Evolutionary conservation across 2,797 vertebrate species (phyloP), one percentile per base, ranked within the genome.

Genomic region (Rhinophrynus dorsalis): DNA sequence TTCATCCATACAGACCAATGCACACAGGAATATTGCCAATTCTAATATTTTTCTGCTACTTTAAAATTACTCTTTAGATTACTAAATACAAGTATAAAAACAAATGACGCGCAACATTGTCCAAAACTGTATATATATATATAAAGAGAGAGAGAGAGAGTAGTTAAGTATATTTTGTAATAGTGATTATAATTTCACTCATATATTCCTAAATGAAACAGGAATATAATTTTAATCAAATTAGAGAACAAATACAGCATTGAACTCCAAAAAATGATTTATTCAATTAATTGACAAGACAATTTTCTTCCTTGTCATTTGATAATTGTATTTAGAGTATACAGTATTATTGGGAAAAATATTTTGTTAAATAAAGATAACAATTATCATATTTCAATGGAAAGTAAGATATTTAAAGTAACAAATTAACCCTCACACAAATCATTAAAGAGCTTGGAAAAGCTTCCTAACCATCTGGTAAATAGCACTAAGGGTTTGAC

Each of bases 381-480:
- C 48, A 69, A 32, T 52, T 70, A 45, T 47, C 38, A 52, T 42
- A 52, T 60, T 15, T 51, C 37, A 37, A 44, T 60, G 21, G 47
- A 61, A 69, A 29, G 48, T 61, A 50, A 69, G 45, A 69, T 35
- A 21, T 61, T 69, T 61, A 20, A 61, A 60, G 47, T 27, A 52
- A 69, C 47, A 60, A 52, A 50, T 15, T 33, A 69, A 52, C 24
- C 48, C n/a, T n/a, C 44, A 54, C 48, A 70, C 58, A 55, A 70
- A 70, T 70, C 48, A 62, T 68, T 60, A 61, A 68, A 52, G 26
- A 51, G 35, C 35, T 60, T 60, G 60, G 57, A 61, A 51, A 68
- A 60, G 47, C 37, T 62, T 47, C 67, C 67, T 69, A 54, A 62
- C 67, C 67, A 70, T 70, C 57, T 70, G 67, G 37, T 62, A 62